phyloP scores from a whole-genome alignment of 2,797 vertebrate species.

The Triplophysa bombifrons region DNA sequence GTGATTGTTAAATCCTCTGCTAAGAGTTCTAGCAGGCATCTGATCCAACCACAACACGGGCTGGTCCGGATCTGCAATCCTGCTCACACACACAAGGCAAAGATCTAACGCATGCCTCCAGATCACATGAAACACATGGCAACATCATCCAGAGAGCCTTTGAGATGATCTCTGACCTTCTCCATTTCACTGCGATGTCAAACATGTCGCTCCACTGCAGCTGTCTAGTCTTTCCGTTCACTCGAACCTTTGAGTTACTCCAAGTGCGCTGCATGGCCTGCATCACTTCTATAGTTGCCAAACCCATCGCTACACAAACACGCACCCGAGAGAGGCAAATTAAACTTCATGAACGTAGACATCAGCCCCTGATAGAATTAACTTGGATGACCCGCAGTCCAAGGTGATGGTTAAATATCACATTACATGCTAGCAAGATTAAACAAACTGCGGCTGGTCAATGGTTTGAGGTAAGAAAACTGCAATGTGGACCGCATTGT shows the following conservation, averaged over 20 bases:
- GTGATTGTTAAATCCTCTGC: conserved; percentile 96
- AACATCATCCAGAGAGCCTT: not conserved
- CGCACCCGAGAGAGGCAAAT: not conserved
- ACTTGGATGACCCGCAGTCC: not conserved
- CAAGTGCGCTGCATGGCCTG: conserved; percentile 94
- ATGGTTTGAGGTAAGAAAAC: not conserved
- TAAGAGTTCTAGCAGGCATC: conserved; percentile 94
- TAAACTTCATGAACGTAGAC: not conserved
- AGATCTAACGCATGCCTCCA: not conserved
- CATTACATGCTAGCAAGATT: too few relatives aligned
- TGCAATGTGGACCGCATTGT: not conserved
- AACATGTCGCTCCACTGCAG: conserved; percentile 99
- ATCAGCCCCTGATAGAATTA: not conserved
- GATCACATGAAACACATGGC: not conserved
- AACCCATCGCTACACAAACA: conserved; percentile 85
- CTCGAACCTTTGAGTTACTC: conserved; percentile 95
- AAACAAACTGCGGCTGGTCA: too few relatives aligned
- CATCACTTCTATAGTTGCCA: conserved; percentile 96
- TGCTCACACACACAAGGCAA: conserved; percentile 58
- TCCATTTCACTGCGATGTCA: conserved; percentile 96
- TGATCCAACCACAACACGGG: conserved; percentile 97
- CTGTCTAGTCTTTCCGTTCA: conserved; percentile 92
- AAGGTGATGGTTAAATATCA: too few relatives aligned
- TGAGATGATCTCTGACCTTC: conserved; percentile 79
- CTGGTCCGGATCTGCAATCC: conserved; percentile 96